A percentile compares a stretch with the other conserved stretches of the same genome.
phyloP scores from a whole-genome alignment of 2,797 vertebrate genomes.

The Lepus townsendii region DNA sequence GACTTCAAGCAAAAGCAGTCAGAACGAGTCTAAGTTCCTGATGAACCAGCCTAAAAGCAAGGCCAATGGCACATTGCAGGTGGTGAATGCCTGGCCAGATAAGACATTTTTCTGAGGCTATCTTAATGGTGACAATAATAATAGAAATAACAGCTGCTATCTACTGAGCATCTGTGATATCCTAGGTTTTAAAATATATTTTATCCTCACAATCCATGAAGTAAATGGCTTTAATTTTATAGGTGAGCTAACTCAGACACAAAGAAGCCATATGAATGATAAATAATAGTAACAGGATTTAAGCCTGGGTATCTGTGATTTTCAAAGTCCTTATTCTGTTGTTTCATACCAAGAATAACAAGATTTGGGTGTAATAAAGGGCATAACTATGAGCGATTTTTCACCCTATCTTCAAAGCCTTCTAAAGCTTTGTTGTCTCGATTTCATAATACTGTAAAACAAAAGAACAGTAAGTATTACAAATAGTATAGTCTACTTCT shows the following conservation, averaged over 20 bases:
- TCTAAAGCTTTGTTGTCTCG: conserved; percentile 55
- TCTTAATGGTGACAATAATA: background rate
- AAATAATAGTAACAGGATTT: conserved; percentile 18
- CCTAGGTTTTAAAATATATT: background rate
- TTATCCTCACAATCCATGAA: conserved; percentile 41
- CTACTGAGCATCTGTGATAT: conserved; percentile 30
- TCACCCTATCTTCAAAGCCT: conserved; percentile 49
- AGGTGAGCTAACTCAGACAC: conserved; percentile 49
- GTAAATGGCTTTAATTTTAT: conserved; percentile 7
- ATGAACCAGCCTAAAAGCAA: background rate
- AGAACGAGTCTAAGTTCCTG: background rate
- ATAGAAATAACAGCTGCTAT: background rate
- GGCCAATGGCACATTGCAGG: background rate
- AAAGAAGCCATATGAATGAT: conserved; percentile 3
- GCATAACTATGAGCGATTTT: conserved; percentile 44
- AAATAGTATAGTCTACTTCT: conserved; percentile 41
- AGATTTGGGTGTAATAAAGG: conserved; percentile 31
- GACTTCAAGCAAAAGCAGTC: conserved; percentile 35
- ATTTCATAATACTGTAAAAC: conserved; percentile 47
- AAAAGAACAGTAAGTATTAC: conserved; percentile 51
- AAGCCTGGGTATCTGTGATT: conserved; percentile 10
- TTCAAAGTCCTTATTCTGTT: conserved; percentile 33
- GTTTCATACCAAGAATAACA: conserved; percentile 19
- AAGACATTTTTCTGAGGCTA: background rate
- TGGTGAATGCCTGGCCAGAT: background rate